Evolutionary conservation across 1,140 invertebrate genomes (phyloP).

Genomic region (Drosophila parvula): DNA sequence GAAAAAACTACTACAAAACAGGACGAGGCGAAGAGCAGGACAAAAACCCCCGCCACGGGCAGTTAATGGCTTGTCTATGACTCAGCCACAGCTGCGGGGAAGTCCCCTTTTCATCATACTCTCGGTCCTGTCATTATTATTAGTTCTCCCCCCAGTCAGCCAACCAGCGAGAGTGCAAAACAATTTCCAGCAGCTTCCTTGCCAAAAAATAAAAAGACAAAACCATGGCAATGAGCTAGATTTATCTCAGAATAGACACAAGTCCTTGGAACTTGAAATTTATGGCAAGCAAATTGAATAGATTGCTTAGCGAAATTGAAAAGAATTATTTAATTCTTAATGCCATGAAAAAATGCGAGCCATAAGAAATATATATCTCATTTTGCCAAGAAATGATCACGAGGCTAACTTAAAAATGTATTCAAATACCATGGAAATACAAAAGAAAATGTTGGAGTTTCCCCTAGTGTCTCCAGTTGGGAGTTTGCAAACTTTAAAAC

Average conservation of each 20-base stretch:
- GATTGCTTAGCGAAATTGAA: slow-evolving; percentile 23
- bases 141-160: slow-evolving; percentile 39
- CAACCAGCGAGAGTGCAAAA: slow-evolving; percentile 47
- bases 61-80: slow-evolving; percentile 55
- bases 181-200: slow-evolving; percentile 64
- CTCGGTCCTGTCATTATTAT: slow-evolving; percentile 58
- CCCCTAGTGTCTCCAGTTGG: no score
- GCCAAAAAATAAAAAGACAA: slow-evolving; percentile 52
- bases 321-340: slow-evolving; percentile 24
- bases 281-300: slow-evolving; percentile 50
- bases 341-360: background rate
- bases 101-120: slow-evolving; percentile 6
- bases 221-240: slow-evolving; percentile 27
- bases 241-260: slow-evolving; percentile 14
- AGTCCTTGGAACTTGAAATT: slow-evolving; percentile 28
- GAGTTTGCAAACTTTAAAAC: background rate
- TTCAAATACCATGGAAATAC: background rate
- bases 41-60: background rate
- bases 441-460: background rate
- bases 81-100: slow-evolving; percentile 46
- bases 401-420: background rate
- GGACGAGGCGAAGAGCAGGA: background rate
- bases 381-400: background rate
- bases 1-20: background rate
- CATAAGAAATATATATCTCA: background rate